Conservation (phyloP, 2,888 invertebrate species). For the Eilema caniola region DNA sequence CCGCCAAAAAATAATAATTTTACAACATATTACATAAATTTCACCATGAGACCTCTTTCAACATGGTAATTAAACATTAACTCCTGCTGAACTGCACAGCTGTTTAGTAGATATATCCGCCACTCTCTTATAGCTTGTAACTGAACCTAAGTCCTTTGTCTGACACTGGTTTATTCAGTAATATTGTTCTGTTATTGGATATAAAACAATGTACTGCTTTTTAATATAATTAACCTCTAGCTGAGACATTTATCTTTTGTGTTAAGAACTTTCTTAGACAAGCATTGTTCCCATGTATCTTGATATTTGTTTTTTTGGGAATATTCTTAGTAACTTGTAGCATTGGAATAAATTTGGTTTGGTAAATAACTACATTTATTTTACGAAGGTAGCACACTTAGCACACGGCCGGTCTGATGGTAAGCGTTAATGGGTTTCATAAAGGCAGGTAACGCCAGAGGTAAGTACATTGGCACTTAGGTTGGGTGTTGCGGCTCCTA, state of each 20-base stretch:
- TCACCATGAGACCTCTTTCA: no score
- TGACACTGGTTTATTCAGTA: constrained; percentile 48
- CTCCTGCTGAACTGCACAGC: background rate
- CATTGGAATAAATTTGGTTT: background rate
- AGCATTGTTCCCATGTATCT: constrained; percentile 3
- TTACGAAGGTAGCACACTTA: background rate
- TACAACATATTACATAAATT: no score
- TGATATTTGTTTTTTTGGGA: background rate
- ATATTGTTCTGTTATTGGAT: constrained; percentile 56
- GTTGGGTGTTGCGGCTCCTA: background rate
- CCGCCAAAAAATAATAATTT: no score
- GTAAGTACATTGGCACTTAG: background rate
- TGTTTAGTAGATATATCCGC: background rate
- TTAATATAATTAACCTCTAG: constrained; percentile 51
- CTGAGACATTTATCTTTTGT: constrained; percentile 33
- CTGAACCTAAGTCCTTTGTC: constrained; percentile 44
- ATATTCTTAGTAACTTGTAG: background rate
- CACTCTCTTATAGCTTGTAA: constrained; percentile 19
- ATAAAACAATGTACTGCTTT: constrained; percentile 52
- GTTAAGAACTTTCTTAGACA: constrained; percentile 24
- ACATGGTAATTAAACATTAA: no score
- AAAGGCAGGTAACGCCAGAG: background rate
- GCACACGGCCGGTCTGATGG: background rate
- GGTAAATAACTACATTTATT: constrained; percentile 1
- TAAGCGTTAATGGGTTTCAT: constrained; percentile 1